Base-by-base conservation (phyloP, 2,797 vertebrate genomes). In the Oryzias sinensis region DNA sequence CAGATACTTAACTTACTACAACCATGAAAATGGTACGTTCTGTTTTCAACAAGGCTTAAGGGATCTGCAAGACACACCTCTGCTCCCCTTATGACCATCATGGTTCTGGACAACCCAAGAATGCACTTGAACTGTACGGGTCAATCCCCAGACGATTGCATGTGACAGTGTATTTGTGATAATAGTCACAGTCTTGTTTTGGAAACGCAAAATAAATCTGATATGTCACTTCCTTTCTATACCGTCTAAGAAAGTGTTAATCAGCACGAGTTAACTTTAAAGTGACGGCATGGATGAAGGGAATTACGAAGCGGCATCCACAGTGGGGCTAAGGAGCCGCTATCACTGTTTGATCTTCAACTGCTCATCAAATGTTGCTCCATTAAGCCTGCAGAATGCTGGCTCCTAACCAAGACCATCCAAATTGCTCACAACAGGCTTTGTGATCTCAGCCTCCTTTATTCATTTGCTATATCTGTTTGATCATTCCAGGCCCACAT, bases 321-420 rank as follows among this genome's bases (percentile, higher is more conserved):
- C 41, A 4, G 44, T 20, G 67, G 50, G 70, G 50, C 47, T 8
- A 57, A 50, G 57, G 49, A 5, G 61, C 18, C 3, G 65, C 62
- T 46, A 17, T 53, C 53, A 33, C 43, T 56, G 58, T 65, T 62
- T 45, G 24, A 64, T 70, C 50, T 44, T 56, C 63, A n/a, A 68
- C 55, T 61, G 56, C 74, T 80, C 66, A 68, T 81, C 65, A 68
- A 49, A 48, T 2, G 33, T 56, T 50, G 73, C 60, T 60, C 66
- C 74, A 77, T 85, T 79, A 83, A 57, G 66, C 72, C 68, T 84
- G 62, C 68, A 7, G 17, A 45, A 70, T 37, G 75, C 82, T 72
- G 80, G 64, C 69, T 75, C 73, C 65, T 63, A 24, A 50, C 51
- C 58, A 33, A 51, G 42, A 69, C 44, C 20, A 44, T 55, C 56